phyloP scores from a whole-genome alignment of 1,140 invertebrate species.

The Brachionus koreanus region DNA sequence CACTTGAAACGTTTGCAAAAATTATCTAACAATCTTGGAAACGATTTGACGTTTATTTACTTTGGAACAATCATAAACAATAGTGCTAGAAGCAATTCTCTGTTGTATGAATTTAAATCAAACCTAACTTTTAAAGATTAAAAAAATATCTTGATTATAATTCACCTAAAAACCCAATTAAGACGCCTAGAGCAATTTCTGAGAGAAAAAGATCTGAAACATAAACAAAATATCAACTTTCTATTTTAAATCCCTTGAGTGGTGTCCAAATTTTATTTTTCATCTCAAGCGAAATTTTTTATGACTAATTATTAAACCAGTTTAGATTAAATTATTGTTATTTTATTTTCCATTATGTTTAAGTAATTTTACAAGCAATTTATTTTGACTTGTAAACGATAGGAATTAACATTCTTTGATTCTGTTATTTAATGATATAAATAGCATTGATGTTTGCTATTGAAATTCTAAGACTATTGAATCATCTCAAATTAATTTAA shows the following conservation, averaged over 20 bases:
- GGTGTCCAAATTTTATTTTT: not conserved
- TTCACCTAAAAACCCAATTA: not conserved
- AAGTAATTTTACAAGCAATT: not conserved
- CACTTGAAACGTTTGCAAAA: conserved; percentile 25
- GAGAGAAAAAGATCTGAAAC: not conserved
- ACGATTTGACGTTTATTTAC: conserved; percentile 30
- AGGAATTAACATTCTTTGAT: not conserved
- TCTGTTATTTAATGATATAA: not conserved
- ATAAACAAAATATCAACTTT: not conserved
- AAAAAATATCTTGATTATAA: conserved; percentile 21
- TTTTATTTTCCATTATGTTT: not conserved
- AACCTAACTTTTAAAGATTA: not conserved
- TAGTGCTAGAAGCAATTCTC: not conserved
- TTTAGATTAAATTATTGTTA: not conserved
- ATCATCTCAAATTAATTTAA: not conserved
- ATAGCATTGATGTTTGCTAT: not conserved
- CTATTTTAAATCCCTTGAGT: not conserved
- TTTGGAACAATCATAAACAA: conserved; percentile 16
- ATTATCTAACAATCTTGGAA: conserved; percentile 24
- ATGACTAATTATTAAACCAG: not conserved
- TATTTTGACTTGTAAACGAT: not conserved
- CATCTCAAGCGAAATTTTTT: not conserved
- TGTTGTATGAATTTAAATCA: not conserved
- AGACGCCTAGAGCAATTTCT: not conserved
- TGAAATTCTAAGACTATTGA: not conserved